phyloP scores from a whole-genome alignment of 1,140 invertebrate genomes.

The Drosophila punjabiensis region DNA sequence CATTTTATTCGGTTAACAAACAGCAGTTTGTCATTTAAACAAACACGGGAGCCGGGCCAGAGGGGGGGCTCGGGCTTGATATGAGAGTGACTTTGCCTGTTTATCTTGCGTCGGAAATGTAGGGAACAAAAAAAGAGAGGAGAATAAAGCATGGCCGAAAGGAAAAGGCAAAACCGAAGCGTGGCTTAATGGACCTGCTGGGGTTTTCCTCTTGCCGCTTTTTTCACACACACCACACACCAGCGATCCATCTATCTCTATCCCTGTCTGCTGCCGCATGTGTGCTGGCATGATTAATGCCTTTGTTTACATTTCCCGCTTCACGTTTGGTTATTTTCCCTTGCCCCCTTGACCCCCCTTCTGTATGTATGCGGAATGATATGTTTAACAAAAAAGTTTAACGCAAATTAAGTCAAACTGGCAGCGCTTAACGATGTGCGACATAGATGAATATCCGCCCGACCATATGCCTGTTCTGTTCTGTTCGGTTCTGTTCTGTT shows the following conservation, averaged over 20 bases:
- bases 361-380: slow-evolving; percentile 50
- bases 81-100: slow-evolving; percentile 56
- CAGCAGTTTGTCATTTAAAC: slow-evolving; percentile 70
- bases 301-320: slow-evolving; percentile 77
- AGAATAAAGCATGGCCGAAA: slow-evolving; percentile 7
- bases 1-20: slow-evolving; percentile 57
- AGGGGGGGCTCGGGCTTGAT: neutral
- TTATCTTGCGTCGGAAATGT: slow-evolving; percentile 44
- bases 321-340: slow-evolving; percentile 53
- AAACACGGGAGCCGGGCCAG: slow-evolving; percentile 32
- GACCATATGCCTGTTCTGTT: slow-evolving; percentile 21
- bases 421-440: slow-evolving; percentile 81
- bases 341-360: neutral
- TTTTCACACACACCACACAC: neutral
- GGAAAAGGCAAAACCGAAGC: slow-evolving; percentile 13
- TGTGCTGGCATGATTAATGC: slow-evolving; percentile 79
- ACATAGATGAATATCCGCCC: slow-evolving; percentile 71
- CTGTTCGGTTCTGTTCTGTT: slow-evolving; percentile 1
- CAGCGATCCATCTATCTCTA: slow-evolving; percentile 39
- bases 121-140: neutral
- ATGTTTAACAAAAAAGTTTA: slow-evolving; percentile 83
- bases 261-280: slow-evolving; percentile 44
- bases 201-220: neutral
- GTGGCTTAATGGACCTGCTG: slow-evolving; percentile 43
- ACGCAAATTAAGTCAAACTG: slow-evolving; percentile 83